Conservation (phyloP, 2,797 vertebrate species). For the Antennarius maculatus region DNA sequence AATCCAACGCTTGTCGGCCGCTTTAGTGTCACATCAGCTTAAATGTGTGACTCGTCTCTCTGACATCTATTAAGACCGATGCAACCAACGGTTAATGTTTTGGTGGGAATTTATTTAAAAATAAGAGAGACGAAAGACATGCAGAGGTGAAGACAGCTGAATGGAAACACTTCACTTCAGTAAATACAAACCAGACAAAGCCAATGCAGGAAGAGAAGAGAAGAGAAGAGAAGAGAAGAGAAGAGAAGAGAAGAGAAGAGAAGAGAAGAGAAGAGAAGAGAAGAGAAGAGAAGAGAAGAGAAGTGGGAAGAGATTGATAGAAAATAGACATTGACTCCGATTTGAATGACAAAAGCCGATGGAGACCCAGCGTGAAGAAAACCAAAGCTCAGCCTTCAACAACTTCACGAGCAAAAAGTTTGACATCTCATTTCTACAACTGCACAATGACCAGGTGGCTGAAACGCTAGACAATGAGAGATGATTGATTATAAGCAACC, state of each 20-base stretch:
- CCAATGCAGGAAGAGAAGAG: too few species aligned
- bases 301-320: constrained; percentile 17
- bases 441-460: constrained; percentile 31
- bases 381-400: constrained; percentile 10
- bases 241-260: too few species aligned
- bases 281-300: neutral
- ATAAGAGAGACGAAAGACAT: neutral
- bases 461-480: constrained; percentile 8
- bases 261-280: too few species aligned
- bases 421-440: constrained; percentile 32
- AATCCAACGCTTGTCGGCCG: too few species aligned
- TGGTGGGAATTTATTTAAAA: too few species aligned
- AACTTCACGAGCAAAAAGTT: constrained; percentile 18
- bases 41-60: too few species aligned
- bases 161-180: constrained; percentile 1
- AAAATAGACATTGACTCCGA: constrained; percentile 25
- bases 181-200: neutral
- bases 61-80: too few species aligned
- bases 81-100: too few species aligned
- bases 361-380: neutral
- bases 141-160: neutral
- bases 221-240: too few species aligned
- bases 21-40: too few species aligned
- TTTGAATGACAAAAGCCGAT: constrained; percentile 24
- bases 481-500: constrained; percentile 16